Base-by-base conservation (phyloP, 2,797 vertebrate genomes). In the Cyprinodon diabolis region DNA sequence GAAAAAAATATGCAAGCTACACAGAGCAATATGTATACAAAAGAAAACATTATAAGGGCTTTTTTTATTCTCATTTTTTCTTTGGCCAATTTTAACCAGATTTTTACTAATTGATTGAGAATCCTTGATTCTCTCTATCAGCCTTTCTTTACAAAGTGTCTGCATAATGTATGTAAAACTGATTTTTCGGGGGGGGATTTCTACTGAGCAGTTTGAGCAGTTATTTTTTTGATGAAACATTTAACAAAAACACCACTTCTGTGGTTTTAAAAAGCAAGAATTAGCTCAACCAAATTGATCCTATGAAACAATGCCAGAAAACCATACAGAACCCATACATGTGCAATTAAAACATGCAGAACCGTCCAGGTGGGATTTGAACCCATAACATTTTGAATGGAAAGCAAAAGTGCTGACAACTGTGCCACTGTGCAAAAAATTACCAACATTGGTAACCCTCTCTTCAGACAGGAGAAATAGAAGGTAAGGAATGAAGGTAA, bases 21-120 rank as follows among this genome's bases (percentile, higher is more conserved):
- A 78, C 74, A 54, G 45, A 77, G 56, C 7, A 8, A 35, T 15
- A 37, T 43, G 30, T 55, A 54, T 12, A 58, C 40, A 74, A 47
- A 79, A 77, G 58, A 69, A 62, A 60, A 47, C n/a, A 11, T 45
- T 7, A 13, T 75, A 30, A 77, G 8, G 45, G 74, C 56, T 11
- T 25, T 2, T 10, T 55, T 30, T 6, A 13, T 35, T 23, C 15
- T 66, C 17, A 25, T 78, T 68, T 69, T 52, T 55, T 25, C 65
- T 43, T 71, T 8, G 17, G 40, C 74, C 73, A 23, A 62, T 51
- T 54, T 54, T 47, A 79, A 51, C 4, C 62, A 48, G 43, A 71
- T 11, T 15, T 66, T n/a, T 43, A 45, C 60, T 43, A 60, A 55
- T 21, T 40, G 58, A 19, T n/a, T 65, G 40, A n/a, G 40, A 14